Conservation (phyloP, 2,888 invertebrate species). For the Macrostomum cliftonense region DNA sequence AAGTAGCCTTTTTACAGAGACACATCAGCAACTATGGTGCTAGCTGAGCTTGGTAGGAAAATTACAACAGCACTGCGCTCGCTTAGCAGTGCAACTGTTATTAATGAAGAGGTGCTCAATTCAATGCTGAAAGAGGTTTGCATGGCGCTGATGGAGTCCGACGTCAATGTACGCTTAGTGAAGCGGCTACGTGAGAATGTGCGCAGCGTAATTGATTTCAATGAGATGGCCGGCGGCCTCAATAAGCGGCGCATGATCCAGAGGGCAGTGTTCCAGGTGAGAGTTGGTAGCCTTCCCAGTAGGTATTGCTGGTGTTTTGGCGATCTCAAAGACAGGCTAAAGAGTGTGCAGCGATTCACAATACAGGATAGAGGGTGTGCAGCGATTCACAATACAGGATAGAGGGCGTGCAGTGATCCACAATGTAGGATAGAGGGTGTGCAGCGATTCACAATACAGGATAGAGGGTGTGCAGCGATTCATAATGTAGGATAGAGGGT, state of each 20-base stretch:
- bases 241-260: constrained; percentile 97
- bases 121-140: constrained; percentile 98
- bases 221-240: constrained; percentile 89
- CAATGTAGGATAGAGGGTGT: too few relatives aligned
- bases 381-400: too few relatives aligned
- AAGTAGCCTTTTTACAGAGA: too few relatives aligned
- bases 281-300: background rate
- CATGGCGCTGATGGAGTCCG: constrained; percentile 84
- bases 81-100: constrained; percentile 86
- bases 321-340: background rate
- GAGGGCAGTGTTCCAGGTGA: constrained; percentile 68
- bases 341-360: too few relatives aligned
- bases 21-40: constrained; percentile 63
- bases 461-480: too few relatives aligned
- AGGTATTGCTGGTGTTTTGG: background rate
- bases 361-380: too few relatives aligned
- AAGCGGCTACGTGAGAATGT: constrained; percentile 93
- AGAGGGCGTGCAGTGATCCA: too few relatives aligned
- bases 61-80: constrained; percentile 94
- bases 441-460: too few relatives aligned
- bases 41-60: constrained; percentile 97
- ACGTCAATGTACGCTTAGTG: constrained; percentile 78
- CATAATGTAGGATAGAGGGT: too few relatives aligned
- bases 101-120: constrained; percentile 94
- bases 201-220: constrained; percentile 76